These are phyloP conservation scores for Parasteatoda lunata DNA, from an alignment of 2,888 invertebrate genomes.

Conservation along the genomic window DNA sequence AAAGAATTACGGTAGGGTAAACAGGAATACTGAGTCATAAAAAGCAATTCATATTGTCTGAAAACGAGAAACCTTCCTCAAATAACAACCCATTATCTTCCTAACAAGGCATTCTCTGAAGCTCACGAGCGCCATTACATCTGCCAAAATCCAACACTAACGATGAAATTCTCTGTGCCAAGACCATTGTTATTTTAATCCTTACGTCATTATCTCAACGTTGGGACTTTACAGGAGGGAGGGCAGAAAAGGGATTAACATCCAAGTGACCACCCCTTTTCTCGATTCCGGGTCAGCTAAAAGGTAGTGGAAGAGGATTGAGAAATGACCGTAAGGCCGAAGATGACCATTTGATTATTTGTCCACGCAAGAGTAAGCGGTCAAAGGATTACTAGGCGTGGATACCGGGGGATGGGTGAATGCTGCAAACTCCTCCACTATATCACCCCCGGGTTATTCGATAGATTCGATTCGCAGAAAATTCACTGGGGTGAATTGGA, in stretches of 20 bases:
- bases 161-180: too few species aligned
- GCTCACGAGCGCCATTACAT: too few species aligned
- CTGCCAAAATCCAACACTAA: too few species aligned
- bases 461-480: background rate
- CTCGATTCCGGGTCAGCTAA: background rate
- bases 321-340: slow-evolving; percentile 40
- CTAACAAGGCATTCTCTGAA: too few species aligned
- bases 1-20: too few species aligned
- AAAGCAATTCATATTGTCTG: too few species aligned
- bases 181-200: slow-evolving; percentile 43
- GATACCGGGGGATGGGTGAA: background rate
- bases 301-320: background rate
- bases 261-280: slow-evolving; percentile 13
- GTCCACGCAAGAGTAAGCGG: slow-evolving; percentile 31
- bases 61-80: too few species aligned
- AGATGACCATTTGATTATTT: slow-evolving; percentile 44
- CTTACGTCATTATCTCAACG: slow-evolving; percentile 16
- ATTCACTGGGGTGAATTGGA: background rate
- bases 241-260: slow-evolving; percentile 6
- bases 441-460: slow-evolving; percentile 9
- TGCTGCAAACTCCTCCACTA: slow-evolving; percentile 1
- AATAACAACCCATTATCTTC: too few species aligned
- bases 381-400: slow-evolving; percentile 49
- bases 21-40: too few species aligned
- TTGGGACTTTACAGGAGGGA: background rate